Conservation (phyloP, 2,113 vertebrate species). For the Gallinago jamesoni region DNA sequence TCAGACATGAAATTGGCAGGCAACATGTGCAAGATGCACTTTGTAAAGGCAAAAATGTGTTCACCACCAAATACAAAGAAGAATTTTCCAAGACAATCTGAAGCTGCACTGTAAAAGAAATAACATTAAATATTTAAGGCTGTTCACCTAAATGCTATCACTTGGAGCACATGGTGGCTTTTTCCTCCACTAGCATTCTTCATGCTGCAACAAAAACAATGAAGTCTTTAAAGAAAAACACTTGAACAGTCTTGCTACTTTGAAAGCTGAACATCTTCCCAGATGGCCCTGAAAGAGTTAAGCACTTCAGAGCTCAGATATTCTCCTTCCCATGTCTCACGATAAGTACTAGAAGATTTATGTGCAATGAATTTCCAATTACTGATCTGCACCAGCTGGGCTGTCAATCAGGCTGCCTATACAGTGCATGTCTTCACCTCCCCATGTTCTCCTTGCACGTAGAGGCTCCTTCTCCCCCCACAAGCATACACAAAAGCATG, state of each 20-base stretch:
- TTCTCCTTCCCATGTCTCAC: slow-evolving; percentile 62
- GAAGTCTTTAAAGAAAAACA: slow-evolving; percentile 56
- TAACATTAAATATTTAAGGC: slow-evolving; percentile 46
- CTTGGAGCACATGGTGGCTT: slow-evolving; percentile 28
- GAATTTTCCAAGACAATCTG: slow-evolving; percentile 36
- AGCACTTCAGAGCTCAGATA: slow-evolving; percentile 61
- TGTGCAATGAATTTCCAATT: slow-evolving; percentile 82
- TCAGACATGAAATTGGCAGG: slow-evolving; percentile 61
- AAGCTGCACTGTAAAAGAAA: slow-evolving; percentile 5
- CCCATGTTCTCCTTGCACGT: slow-evolving; percentile 27
- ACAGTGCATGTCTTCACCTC: slow-evolving; percentile 55
- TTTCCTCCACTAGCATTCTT: slow-evolving; percentile 23
- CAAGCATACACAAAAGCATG: slow-evolving; percentile 19
- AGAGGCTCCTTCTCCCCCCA: slow-evolving; percentile 5
- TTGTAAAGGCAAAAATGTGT: slow-evolving; percentile 46
- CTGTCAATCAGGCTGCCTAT: slow-evolving; percentile 76
- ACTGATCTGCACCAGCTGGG: slow-evolving; percentile 77
- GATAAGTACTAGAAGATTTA: slow-evolving; percentile 80
- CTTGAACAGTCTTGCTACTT: neutral
- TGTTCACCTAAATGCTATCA: slow-evolving; percentile 35
- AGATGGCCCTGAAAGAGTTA: slow-evolving; percentile 72
- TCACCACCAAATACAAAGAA: slow-evolving; percentile 7
- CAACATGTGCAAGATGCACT: neutral
- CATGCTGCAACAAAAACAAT: neutral
- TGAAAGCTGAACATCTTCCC: slow-evolving; percentile 23